Evolutionary conservation across 2,797 vertebrate genomes (phyloP).

Genomic region (Sandelia bainsii): DNA sequence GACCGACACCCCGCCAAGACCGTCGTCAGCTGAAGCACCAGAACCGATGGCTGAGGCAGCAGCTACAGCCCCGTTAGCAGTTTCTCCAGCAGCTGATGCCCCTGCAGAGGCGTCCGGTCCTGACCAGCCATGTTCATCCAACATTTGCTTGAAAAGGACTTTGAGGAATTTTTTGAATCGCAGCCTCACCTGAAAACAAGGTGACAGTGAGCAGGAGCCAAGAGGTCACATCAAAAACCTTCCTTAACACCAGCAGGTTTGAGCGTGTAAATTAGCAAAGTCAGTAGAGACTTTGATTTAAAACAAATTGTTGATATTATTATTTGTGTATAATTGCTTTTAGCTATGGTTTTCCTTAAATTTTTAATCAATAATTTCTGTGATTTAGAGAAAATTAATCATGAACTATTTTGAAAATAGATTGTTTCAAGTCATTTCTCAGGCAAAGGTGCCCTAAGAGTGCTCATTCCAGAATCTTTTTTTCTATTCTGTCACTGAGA

Average conservation of each 20-base stretch:
- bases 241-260: neutral
- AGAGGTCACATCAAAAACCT: neutral
- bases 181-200: constrained; percentile 85
- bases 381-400: too few species aligned
- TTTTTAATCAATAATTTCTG: too few species aligned
- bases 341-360: neutral
- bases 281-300: neutral
- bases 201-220: constrained; percentile 36
- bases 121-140: constrained; percentile 71
- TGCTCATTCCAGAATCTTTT: neutral
- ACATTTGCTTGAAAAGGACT: constrained; percentile 86
- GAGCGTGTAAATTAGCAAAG: neutral
- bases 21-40: constrained; percentile 41
- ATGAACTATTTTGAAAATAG: too few species aligned
- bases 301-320: neutral
- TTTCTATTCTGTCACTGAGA: neutral
- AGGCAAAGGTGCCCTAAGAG: neutral
- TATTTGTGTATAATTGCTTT: neutral
- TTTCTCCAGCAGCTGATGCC: neutral
- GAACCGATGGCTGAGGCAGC: constrained; percentile 31
- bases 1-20: constrained; percentile 61
- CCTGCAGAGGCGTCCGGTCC: constrained; percentile 33
- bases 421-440: neutral
- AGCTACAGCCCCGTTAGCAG: neutral
- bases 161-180: constrained; percentile 92